Evolutionary conservation across 2,888 invertebrate species (phyloP).

Genomic region (Leptopterna dolabrata): DNA sequence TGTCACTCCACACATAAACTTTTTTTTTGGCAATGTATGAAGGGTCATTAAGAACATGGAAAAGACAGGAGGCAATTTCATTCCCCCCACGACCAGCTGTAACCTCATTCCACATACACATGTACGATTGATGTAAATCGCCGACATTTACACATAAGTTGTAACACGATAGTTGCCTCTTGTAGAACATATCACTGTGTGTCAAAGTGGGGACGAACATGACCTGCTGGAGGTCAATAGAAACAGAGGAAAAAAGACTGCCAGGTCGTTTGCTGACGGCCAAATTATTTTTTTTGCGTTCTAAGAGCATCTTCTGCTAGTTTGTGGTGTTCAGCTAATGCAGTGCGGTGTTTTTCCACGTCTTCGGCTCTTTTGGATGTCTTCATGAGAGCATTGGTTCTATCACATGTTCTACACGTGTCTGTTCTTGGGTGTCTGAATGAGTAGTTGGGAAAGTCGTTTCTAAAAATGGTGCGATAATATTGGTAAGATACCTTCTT

Average conservation of each 20-base stretch:
- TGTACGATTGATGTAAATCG: conserved; percentile 59
- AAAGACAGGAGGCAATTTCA: conserved; percentile 60
- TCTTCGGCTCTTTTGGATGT: background rate
- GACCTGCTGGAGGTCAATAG: conserved; percentile 64
- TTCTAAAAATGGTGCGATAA: background rate
- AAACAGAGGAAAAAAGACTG: conserved; percentile 31
- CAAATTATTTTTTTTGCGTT: background rate
- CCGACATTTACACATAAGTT: conserved; percentile 62
- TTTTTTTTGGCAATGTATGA: background rate
- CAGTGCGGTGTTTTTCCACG: background rate
- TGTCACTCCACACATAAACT: conserved; percentile 57
- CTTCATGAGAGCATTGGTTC: background rate
- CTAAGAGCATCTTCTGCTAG: background rate
- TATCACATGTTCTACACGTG: background rate
- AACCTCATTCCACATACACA: conserved; percentile 62
- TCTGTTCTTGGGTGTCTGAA: background rate
- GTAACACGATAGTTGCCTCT: conserved; percentile 62
- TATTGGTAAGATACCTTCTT: background rate
- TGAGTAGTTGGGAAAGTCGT: background rate
- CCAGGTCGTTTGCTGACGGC: background rate
- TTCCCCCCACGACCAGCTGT: conserved; percentile 62
- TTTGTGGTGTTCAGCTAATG: background rate
- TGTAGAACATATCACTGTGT: conserved; percentile 64
- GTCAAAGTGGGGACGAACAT: conserved; percentile 64
- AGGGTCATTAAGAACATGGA: conserved; percentile 49